Conservation (phyloP, 1,140 invertebrate species). For the Drosophila repleta region DNA sequence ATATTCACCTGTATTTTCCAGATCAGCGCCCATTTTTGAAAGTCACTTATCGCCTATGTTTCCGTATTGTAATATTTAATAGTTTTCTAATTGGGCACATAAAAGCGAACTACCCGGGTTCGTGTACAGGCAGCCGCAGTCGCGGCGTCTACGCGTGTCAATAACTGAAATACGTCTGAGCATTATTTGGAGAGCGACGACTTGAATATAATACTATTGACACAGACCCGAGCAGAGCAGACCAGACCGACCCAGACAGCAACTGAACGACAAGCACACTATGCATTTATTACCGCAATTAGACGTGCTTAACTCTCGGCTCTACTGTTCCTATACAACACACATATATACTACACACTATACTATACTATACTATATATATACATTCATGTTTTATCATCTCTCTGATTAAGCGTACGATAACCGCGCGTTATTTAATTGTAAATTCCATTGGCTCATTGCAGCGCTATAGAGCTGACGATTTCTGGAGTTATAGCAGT, state of each 20-base stretch:
- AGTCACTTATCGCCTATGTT: not conserved
- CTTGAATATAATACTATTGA: constrained; percentile 9
- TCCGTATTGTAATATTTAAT: not conserved
- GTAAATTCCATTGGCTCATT: not conserved
- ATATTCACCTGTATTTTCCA: too few species aligned
- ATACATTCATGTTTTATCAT: constrained; percentile 46
- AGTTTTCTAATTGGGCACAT: not conserved
- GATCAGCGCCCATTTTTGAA: too few species aligned
- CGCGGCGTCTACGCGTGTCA: constrained; percentile 47
- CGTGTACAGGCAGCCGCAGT: not conserved
- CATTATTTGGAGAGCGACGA: constrained; percentile 39
- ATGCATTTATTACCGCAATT: constrained; percentile 55
- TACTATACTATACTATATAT: not conserved
- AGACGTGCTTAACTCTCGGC: constrained; percentile 27
- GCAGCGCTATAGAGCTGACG: constrained; percentile 7
- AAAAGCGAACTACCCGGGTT: not conserved
- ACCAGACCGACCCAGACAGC: not conserved
- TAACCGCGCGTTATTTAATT: constrained; percentile 20
- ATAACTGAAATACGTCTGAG: constrained; percentile 68
- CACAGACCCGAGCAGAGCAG: too few species aligned
- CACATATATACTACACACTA: not conserved
- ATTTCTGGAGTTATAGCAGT: not conserved
- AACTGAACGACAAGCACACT: not conserved
- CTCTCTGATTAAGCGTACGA: constrained; percentile 46
- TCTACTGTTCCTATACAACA: constrained; percentile 18